Conservation (phyloP, 1,140 invertebrate genomes). For the Drosophila arawakana region DNA sequence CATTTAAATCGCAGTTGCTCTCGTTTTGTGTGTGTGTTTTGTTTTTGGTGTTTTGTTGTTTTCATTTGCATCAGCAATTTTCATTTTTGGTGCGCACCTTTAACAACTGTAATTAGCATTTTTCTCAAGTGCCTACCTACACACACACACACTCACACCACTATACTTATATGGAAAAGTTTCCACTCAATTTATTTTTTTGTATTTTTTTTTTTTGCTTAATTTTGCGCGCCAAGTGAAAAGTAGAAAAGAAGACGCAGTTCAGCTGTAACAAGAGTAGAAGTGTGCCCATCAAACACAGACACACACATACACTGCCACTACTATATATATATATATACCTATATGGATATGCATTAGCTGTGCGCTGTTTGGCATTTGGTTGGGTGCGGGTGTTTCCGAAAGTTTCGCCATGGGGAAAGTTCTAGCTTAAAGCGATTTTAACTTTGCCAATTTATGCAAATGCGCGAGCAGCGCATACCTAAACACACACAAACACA, state of each 20-base stretch:
- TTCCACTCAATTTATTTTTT: slow-evolving; percentile 74
- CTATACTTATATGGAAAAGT: slow-evolving; percentile 34
- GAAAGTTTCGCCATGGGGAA: slow-evolving; percentile 66
- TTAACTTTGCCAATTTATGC: slow-evolving; percentile 54
- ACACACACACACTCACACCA: too few species aligned
- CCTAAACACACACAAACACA: slow-evolving; percentile 7
- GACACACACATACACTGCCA: slow-evolving; percentile 11
- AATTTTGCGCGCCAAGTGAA: slow-evolving; percentile 59
- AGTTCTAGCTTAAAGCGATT: slow-evolving; percentile 55
- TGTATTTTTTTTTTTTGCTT: slow-evolving; percentile 56
- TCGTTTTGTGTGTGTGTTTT: slow-evolving; percentile 3
- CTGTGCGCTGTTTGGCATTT: slow-evolving; percentile 73
- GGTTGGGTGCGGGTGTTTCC: slow-evolving; percentile 45
- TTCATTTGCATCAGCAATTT: slow-evolving; percentile 46
- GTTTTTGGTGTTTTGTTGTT: slow-evolving; percentile 4
- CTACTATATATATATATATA: slow-evolving; percentile 4
- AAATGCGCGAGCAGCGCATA: slow-evolving; percentile 44
- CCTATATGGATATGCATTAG: slow-evolving; percentile 48
- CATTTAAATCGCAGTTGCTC: slow-evolving; percentile 5
- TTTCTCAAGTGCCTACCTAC: slow-evolving; percentile 24
- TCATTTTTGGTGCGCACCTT: slow-evolving; percentile 36
- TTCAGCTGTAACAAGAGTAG: slow-evolving; percentile 63
- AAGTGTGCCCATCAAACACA: slow-evolving; percentile 34
- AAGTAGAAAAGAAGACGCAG: slow-evolving; percentile 16
- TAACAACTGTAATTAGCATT: slow-evolving; percentile 63